phyloP scores from a whole-genome alignment of 2,797 vertebrate species.

The Smutsia temminckii region DNA sequence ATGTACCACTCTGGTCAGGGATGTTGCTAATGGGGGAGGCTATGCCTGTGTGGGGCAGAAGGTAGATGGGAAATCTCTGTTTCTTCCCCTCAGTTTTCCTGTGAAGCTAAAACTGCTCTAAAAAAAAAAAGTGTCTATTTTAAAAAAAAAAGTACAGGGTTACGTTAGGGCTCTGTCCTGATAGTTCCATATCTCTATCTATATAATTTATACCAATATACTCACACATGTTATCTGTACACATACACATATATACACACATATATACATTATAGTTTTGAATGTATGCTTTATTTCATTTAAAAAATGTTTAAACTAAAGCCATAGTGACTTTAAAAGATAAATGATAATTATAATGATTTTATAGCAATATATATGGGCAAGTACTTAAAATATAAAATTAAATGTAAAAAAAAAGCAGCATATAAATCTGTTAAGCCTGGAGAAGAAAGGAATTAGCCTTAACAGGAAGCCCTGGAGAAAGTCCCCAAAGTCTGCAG shows the following conservation, averaged over 20 bases:
- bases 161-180: neutral
- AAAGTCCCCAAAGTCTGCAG: neutral
- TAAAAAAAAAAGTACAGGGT: neutral
- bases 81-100: neutral
- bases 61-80: neutral
- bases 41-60: no score
- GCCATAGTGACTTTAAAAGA: neutral
- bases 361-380: neutral
- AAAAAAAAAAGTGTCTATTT: no score
- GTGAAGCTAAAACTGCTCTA: neutral
- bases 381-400: neutral
- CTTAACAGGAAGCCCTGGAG: neutral
- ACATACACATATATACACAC: neutral
- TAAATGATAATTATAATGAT: neutral
- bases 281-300: neutral
- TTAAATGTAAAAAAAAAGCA: neutral
- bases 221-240: neutral
- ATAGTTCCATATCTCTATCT: neutral
- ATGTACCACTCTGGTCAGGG: neutral
- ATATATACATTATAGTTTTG: neutral
- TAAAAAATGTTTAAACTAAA: neutral
- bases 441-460: neutral
- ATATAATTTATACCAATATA: neutral
- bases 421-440: neutral
- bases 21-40: neutral